phyloP scores from a whole-genome alignment of 2,888 invertebrate genomes.

The Drosophila siamana region DNA sequence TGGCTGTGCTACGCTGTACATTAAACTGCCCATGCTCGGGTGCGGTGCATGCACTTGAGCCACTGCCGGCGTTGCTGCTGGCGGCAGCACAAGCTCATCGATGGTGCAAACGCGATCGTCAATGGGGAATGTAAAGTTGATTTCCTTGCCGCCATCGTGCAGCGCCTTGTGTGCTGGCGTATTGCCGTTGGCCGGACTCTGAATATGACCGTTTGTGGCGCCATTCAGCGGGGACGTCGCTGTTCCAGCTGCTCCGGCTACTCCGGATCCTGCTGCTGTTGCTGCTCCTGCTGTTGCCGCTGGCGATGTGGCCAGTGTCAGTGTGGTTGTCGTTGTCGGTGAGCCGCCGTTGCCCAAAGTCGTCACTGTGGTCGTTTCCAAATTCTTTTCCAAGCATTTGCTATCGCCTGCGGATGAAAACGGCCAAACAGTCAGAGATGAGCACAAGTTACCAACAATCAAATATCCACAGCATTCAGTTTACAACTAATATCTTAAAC shows the following conservation, averaged over 20 bases:
- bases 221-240: constrained; percentile 7
- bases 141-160: constrained; percentile 84
- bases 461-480: background rate
- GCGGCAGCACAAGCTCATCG: constrained; percentile 84
- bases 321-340: constrained; percentile 70
- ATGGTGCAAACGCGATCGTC: constrained; percentile 85
- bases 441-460: constrained; percentile 10
- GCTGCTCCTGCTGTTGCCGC: constrained; percentile 15
- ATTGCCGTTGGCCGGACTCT: constrained; percentile 60
- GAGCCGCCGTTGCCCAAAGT: constrained; percentile 73
- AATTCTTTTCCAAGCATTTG: constrained; percentile 85
- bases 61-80: constrained; percentile 74
- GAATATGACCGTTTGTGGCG: constrained; percentile 53
- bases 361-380: constrained; percentile 74
- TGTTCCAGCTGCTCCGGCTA: background rate
- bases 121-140: constrained; percentile 87
- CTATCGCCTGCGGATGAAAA: constrained; percentile 75
- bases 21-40: constrained; percentile 64
- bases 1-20: constrained; percentile 64
- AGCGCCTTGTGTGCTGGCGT: constrained; percentile 38
- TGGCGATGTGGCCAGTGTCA: constrained; percentile 65
- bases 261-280: background rate
- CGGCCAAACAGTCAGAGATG: constrained; percentile 7
- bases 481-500: background rate
- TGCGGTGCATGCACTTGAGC: constrained; percentile 51